Base-by-base conservation (phyloP, 2,113 vertebrate genomes). In the Oreocharis arfaki region DNA sequence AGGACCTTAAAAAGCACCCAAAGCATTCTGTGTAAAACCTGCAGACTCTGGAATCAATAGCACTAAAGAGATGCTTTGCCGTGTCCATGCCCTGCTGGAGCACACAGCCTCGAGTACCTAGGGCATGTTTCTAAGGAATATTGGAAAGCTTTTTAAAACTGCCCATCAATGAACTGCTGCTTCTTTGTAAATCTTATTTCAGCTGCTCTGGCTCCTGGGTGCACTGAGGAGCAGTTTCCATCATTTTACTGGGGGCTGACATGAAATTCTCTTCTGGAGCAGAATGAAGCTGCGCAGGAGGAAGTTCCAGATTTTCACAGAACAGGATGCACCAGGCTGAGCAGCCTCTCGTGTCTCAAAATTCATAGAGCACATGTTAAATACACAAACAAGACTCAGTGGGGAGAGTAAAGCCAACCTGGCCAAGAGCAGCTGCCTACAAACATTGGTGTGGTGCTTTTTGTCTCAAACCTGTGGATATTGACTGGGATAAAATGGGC, bases 31-130 rank as follows among this genome's bases (percentile, higher is more conserved):
- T 46, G 6, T 37, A 56, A 50, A 12, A 35, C 28, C n/a, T 37
- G n/a, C 14, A 71, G 23, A 35, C 42, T 82, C 69, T 74, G 64
- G 12, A 20, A 46, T 28, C 13, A 22, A 0, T 4, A 77, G 42
- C 53, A 47, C 32, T 7, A 2, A 42, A 28, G 55, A 44, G 32
- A 57, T 61, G 60, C 37, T 90, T 11, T 78, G 70, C 19, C 27
- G 16, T 12, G 39, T 4, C 11, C 33, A 17, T 0, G 6, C 4
- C 4, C 5, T 63, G 26, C 15, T 56, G 24, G 9, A 74, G 44
- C 47, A 8, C 30, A 24, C 28, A 30, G 11, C 4, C 11, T 26
- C 42, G 26, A 22, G 19, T 11, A 18, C 6, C 20, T 7, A 10
- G 39, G 13, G 8, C 16, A 11, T 2, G 2, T 37, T 57, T 46